These are phyloP conservation scores for Melieria crassipennis DNA, from an alignment of 2,888 invertebrate species.

Conservation along the genomic window DNA sequence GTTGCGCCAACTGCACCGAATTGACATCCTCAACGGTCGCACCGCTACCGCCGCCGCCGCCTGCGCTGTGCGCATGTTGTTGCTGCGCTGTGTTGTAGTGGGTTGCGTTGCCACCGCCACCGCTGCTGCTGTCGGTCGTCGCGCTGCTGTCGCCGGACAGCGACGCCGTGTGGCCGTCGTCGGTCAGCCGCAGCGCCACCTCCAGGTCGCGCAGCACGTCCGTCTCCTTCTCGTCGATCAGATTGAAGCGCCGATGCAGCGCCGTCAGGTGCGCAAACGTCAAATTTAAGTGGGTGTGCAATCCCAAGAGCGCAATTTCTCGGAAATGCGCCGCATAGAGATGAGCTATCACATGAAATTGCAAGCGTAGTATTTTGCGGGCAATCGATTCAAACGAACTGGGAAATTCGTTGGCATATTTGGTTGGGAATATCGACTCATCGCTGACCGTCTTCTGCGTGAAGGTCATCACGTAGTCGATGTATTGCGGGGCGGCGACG, in stretches of 20 bases:
- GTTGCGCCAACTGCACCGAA: slow-evolving; percentile 51
- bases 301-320: slow-evolving; percentile 90
- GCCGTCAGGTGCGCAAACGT: slow-evolving; percentile 96
- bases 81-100: slow-evolving; percentile 44
- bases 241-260: slow-evolving; percentile 83
- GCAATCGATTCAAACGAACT: slow-evolving; percentile 93
- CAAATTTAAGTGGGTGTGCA: slow-evolving; percentile 97
- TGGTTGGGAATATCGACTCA: slow-evolving; percentile 97
- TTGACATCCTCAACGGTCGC: slow-evolving; percentile 54
- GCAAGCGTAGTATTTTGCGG: slow-evolving; percentile 93
- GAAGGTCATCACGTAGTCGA: slow-evolving; percentile 99
- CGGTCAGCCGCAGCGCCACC: slow-evolving; percentile 77
- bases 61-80: slow-evolving; percentile 43
- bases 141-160: slow-evolving; percentile 39
- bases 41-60: slow-evolving; percentile 39
- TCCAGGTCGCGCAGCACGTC: slow-evolving; percentile 93
- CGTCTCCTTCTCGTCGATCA: slow-evolving; percentile 95
- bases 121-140: slow-evolving; percentile 28
- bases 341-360: slow-evolving; percentile 98
- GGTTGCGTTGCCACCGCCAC: slow-evolving; percentile 26
- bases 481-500: slow-evolving; percentile 97
- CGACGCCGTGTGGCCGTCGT: slow-evolving; percentile 58
- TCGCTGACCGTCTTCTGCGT: slow-evolving; percentile 97
- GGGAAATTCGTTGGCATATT: slow-evolving; percentile 96
- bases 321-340: slow-evolving; percentile 98